A percentile compares a stretch with the other conserved stretches of the same genome.
Conservation (phyloP, 2,888 invertebrate species). For the Sussaba pulchella region DNA sequence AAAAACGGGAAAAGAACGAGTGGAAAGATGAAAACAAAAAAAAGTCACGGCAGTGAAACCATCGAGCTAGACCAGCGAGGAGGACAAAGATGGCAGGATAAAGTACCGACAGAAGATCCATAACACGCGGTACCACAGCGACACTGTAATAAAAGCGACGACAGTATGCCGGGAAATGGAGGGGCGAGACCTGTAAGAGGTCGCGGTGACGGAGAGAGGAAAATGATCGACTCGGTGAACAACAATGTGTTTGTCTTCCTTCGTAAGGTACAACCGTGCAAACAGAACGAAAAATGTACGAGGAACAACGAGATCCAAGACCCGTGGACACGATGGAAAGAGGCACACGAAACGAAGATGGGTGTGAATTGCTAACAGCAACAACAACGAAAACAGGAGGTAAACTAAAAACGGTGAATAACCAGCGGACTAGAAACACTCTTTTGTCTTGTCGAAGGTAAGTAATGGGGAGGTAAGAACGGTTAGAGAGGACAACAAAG, state of each 20-base stretch:
- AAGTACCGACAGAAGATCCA: slow-evolving; percentile 41
- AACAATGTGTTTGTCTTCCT: slow-evolving; percentile 23
- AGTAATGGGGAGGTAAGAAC: background rate
- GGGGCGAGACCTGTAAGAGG: slow-evolving; percentile 32
- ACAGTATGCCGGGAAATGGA: background rate
- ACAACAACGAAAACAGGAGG: slow-evolving; percentile 28
- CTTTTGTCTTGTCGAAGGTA: slow-evolving; percentile 22
- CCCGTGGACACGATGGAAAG: slow-evolving; percentile 7
- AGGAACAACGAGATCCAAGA: background rate
- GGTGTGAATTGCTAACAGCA: slow-evolving; percentile 31
- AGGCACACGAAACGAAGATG: slow-evolving; percentile 1
- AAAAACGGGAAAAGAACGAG: slow-evolving; percentile 16
- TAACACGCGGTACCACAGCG: slow-evolving; percentile 30
- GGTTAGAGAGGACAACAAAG: slow-evolving; percentile 11
- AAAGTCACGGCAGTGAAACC: slow-evolving; percentile 38
- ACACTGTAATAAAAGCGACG: slow-evolving; percentile 50
- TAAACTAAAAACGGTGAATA: background rate
- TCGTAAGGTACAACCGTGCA: slow-evolving; percentile 3
- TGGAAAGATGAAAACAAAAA: slow-evolving; percentile 8
- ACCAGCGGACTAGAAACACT: background rate
- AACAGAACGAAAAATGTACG: background rate
- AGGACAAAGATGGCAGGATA: slow-evolving; percentile 12
- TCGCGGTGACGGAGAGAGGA: slow-evolving; percentile 56
- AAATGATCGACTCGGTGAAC: slow-evolving; percentile 56
- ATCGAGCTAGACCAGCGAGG: slow-evolving; percentile 48